phyloP scores from a whole-genome alignment of 2,888 invertebrate species.

The Ceriagrion tenellum region DNA sequence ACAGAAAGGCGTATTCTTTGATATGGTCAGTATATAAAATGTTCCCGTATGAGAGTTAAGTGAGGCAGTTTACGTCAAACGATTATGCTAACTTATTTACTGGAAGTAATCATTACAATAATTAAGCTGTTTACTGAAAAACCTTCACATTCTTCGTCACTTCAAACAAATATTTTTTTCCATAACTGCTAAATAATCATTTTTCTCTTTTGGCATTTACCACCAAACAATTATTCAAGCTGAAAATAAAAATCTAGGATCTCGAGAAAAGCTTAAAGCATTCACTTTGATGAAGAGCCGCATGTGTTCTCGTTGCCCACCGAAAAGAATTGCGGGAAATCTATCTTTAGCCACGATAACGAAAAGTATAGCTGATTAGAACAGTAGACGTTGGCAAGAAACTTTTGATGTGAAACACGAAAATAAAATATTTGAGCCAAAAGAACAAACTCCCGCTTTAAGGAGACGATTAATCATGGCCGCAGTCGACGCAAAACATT shows the following conservation, averaged over 20 bases:
- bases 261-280: not conserved
- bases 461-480: not conserved
- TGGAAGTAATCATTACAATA: too few relatives aligned
- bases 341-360: not conserved
- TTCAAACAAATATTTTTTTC: too few relatives aligned
- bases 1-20: too few relatives aligned
- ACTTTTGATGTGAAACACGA: not conserved
- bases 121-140: too few relatives aligned
- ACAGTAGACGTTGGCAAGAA: not conserved
- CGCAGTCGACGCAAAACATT: not conserved
- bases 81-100: too few relatives aligned
- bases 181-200: too few relatives aligned
- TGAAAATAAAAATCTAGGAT: not conserved
- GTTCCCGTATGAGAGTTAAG: too few relatives aligned
- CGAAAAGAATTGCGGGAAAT: not conserved
- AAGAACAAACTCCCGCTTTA: not conserved
- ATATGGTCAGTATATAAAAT: too few relatives aligned
- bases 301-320: not conserved
- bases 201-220: too few relatives aligned
- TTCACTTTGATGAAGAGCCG: not conserved
- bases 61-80: too few relatives aligned
- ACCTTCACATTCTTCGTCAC: too few relatives aligned
- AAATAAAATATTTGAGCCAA: not conserved
- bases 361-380: not conserved
- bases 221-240: too few relatives aligned